Percentiles rank a stretch among this genome's conserved stretches.
These are phyloP conservation scores for Cistogaster globosa DNA, from an alignment of 2,888 invertebrate genomes.

Conservation along the genomic window DNA sequence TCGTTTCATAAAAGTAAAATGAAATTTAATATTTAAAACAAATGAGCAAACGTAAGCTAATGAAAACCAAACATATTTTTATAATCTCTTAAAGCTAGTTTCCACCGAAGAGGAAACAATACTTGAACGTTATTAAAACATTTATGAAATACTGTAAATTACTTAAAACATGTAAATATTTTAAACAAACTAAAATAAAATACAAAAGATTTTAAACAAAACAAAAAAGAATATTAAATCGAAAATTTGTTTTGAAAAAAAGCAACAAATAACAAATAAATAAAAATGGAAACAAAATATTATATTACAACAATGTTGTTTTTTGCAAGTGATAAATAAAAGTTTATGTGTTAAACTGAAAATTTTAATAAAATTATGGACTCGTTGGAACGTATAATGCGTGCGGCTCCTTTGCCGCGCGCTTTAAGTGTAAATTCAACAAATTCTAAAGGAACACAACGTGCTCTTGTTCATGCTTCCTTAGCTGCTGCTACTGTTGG, in stretches of 20 bases:
- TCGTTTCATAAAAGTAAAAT: conserved; percentile 48
- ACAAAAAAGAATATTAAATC: background rate
- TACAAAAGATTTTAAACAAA: conserved; percentile 61
- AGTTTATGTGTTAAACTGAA: conserved; percentile 22
- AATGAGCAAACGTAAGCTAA: background rate
- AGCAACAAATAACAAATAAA: conserved; percentile 20
- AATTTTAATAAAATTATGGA: conserved; percentile 85
- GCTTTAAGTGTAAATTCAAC: conserved; percentile 83
- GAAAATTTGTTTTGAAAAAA: background rate
- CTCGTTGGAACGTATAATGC: conserved; percentile 91
- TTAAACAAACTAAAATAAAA: conserved; percentile 60
- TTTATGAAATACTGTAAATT: conserved; percentile 62
- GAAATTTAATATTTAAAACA: background rate
- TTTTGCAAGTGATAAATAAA: background rate
- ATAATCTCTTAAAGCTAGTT: conserved; percentile 67
- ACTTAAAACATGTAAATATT: conserved; percentile 59
- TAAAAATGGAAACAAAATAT: conserved; percentile 6
- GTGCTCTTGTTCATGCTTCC: conserved; percentile 91
- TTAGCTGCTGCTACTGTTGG: conserved; percentile 88
- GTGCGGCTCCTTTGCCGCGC: conserved; percentile 87
- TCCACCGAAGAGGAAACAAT: conserved; percentile 60
- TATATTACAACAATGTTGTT: conserved; percentile 10
- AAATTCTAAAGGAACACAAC: conserved; percentile 83
- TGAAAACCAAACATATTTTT: conserved; percentile 35
- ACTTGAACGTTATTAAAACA: conserved; percentile 62